These are phyloP conservation scores for Ambastaia sidthimunki DNA, from an alignment of 2,797 vertebrate genomes.

Conservation along the genomic window DNA sequence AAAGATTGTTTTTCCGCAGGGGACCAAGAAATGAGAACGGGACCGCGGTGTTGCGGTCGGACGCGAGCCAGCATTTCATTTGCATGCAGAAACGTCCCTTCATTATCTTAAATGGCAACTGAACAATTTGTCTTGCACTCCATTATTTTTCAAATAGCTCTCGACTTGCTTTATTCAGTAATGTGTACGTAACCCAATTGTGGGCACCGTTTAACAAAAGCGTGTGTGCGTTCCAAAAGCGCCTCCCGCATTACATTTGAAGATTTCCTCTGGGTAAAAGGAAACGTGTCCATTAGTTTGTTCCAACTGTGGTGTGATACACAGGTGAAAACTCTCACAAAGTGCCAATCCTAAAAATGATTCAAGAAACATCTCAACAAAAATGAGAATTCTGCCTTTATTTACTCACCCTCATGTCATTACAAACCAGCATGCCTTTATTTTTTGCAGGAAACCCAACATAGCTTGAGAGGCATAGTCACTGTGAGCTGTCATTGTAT, in stretches of 20 bases:
- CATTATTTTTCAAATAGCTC: slow-evolving; percentile 63
- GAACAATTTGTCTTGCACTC: slow-evolving; percentile 67
- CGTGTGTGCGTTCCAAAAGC: slow-evolving; percentile 37
- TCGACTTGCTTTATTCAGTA: slow-evolving; percentile 41
- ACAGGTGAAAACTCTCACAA: slow-evolving; percentile 37
- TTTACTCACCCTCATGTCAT: neutral
- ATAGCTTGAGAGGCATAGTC: neutral
- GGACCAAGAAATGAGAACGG: slow-evolving; percentile 27
- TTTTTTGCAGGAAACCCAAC: neutral
- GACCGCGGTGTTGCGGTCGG: slow-evolving; percentile 59
- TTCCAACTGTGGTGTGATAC: slow-evolving; percentile 36
- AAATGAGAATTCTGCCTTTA: neutral
- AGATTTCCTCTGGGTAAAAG: slow-evolving; percentile 38
- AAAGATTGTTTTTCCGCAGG: slow-evolving; percentile 69
- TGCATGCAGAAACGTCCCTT: slow-evolving; percentile 71
- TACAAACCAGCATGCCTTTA: neutral
- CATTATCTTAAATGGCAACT: slow-evolving; percentile 71
- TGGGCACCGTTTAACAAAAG: slow-evolving; percentile 18
- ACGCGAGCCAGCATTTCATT: slow-evolving; percentile 70
- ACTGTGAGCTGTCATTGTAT: neutral
- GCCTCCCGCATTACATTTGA: slow-evolving; percentile 47
- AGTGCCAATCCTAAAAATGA: slow-evolving; percentile 39
- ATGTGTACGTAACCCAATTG: slow-evolving; percentile 35
- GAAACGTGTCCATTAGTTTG: slow-evolving; percentile 42
- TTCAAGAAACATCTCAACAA: neutral